Conservation (phyloP, 1,140 invertebrate species). For the Formica exsecta region DNA sequence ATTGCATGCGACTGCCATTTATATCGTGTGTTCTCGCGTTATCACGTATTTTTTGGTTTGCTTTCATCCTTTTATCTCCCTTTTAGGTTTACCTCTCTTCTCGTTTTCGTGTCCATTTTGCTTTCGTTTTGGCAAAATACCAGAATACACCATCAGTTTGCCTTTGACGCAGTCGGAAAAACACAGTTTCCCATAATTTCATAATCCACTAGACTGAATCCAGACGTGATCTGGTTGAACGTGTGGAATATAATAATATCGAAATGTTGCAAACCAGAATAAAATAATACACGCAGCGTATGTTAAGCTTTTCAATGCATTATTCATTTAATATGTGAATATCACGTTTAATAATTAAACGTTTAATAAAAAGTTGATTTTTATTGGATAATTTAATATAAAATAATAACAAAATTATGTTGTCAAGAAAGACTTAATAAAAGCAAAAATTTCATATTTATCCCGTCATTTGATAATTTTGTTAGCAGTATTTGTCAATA, state of each 20-base stretch:
- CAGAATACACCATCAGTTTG: slow-evolving; percentile 48
- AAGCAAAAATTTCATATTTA: not conserved
- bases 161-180: slow-evolving; percentile 53
- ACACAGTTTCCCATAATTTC: slow-evolving; percentile 53
- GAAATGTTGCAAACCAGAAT: not conserved
- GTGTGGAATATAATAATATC: slow-evolving; percentile 35
- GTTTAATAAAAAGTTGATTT: not conserved
- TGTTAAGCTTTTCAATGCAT: not conserved
- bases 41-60: not conserved
- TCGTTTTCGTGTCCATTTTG: slow-evolving; percentile 56
- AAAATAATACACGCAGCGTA: not conserved
- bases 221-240: not conserved
- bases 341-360: not conserved
- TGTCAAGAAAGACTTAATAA: not conserved
- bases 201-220: slow-evolving; percentile 48
- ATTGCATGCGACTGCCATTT: slow-evolving; percentile 32
- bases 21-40: not conserved
- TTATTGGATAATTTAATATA: slow-evolving; percentile 16
- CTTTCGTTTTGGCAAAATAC: slow-evolving; percentile 60
- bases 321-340: not conserved
- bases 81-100: slow-evolving; percentile 17
- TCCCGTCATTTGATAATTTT: not conserved
- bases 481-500: not conserved
- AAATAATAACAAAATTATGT: not conserved
- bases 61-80: not conserved